Conservation (phyloP, 64 coral and sea anemone genomes). For the Porites lutea region DNA sequence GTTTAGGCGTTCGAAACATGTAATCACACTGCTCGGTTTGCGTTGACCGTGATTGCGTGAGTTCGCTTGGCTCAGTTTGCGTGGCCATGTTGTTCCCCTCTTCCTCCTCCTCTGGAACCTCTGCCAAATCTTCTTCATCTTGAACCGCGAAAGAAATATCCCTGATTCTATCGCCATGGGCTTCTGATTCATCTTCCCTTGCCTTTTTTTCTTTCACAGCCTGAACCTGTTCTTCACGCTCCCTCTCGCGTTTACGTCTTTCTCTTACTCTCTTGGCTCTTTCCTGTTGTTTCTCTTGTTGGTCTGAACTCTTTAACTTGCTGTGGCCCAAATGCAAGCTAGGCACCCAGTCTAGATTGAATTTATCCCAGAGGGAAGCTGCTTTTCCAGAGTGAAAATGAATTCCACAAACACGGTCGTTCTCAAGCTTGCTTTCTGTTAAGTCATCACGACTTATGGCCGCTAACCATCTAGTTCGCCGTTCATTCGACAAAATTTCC, state of each 20-base stretch:
- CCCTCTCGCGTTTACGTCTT: constrained; percentile 42
- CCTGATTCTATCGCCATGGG: neutral
- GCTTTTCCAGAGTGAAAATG: constrained; percentile 74
- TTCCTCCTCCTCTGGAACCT: neutral
- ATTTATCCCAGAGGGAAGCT: constrained; percentile 58
- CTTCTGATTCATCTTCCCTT: neutral
- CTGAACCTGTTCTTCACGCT: neutral
- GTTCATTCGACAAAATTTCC: constrained; percentile 62
- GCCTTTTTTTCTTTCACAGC: neutral
- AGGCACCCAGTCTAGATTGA: constrained; percentile 53
- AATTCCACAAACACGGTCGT: constrained; percentile 47
- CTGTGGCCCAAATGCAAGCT: constrained; percentile 55
- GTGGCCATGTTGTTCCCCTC: neutral
- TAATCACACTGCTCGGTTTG: too few species aligned
- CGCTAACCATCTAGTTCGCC: constrained; percentile 40
- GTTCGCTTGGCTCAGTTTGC: neutral
- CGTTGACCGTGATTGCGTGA: neutral
- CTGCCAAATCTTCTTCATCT: neutral
- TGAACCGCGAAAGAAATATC: neutral
- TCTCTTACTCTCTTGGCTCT: constrained; percentile 44
- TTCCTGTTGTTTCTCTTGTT: constrained; percentile 22
- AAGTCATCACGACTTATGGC: constrained; percentile 64
- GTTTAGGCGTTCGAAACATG: too few species aligned
- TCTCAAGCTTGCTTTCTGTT: constrained; percentile 48
- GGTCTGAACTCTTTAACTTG: constrained; percentile 24